Evolutionary conservation across 2,113 vertebrate genomes (phyloP).

Genomic region (Archocentrus centrarchus): DNA sequence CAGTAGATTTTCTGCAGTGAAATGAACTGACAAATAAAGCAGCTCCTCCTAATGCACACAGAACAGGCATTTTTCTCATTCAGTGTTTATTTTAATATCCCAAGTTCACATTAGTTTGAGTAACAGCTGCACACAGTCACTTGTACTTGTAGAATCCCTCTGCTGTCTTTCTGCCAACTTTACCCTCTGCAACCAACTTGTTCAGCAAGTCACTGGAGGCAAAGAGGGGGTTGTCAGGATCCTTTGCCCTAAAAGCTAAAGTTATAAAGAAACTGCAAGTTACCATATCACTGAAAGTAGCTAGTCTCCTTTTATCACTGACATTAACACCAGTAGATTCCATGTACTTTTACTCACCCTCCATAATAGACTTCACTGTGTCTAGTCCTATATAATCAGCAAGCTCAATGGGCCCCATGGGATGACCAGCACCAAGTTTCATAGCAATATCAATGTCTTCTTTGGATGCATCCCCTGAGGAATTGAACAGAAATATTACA

Average conservation of each 20-base stretch:
- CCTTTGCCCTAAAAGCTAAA: slow-evolving; percentile 88
- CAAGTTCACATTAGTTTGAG: not conserved
- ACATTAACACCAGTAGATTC: not conserved
- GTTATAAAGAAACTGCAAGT: not conserved
- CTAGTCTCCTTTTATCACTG: too few relatives aligned
- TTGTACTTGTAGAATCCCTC: slow-evolving; percentile 97
- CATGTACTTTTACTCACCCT: slow-evolving; percentile 81
- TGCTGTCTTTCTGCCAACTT: slow-evolving; percentile 91
- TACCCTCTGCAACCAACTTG: slow-evolving; percentile 91
- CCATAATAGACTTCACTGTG: slow-evolving; percentile 92
- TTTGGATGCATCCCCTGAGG: slow-evolving; percentile 93
- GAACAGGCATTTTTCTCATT: not conserved
- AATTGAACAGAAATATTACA: slow-evolving; percentile 22
- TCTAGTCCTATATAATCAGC: slow-evolving; percentile 95
- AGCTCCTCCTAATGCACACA: not conserved
- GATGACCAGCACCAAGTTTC: slow-evolving; percentile 95
- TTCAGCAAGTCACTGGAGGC: slow-evolving; percentile 83
- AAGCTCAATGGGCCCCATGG: slow-evolving; percentile 97
- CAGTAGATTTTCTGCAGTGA: not conserved
- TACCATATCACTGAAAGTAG: too few relatives aligned
- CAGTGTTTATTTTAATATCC: not conserved
- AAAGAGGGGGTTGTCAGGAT: slow-evolving; percentile 87
- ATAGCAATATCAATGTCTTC: slow-evolving; percentile 96
- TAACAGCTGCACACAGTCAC: slow-evolving; percentile 40
- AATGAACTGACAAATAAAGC: not conserved